Percentiles rank a stretch among this genome's conserved stretches.
These are phyloP conservation scores for Formica aserva DNA, from an alignment of 2,888 invertebrate species.

Conservation along the genomic window DNA sequence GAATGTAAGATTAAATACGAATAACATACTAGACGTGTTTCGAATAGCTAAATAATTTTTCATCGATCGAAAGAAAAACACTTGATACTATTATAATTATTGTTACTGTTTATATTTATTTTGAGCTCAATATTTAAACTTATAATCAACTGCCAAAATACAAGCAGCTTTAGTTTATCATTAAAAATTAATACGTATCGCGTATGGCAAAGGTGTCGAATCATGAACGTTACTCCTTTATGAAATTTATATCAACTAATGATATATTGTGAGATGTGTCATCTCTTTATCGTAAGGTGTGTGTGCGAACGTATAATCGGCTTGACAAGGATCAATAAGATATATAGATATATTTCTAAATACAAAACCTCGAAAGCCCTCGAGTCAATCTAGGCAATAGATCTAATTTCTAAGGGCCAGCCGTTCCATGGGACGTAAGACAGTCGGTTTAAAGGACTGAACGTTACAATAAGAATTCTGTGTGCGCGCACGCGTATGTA, in stretches of 20 bases:
- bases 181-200: background rate
- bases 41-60: background rate
- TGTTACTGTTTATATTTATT: background rate
- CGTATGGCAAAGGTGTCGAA: background rate
- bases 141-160: background rate
- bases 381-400: slow-evolving; percentile 28
- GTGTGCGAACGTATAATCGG: background rate
- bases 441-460: slow-evolving; percentile 36
- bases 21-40: background rate
- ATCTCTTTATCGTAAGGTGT: background rate
- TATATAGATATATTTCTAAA: slow-evolving; percentile 15
- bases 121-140: background rate
- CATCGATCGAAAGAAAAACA: background rate
- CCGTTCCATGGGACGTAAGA: slow-evolving; percentile 9
- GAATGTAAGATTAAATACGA: background rate
- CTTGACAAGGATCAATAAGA: slow-evolving; percentile 8
- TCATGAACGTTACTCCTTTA: background rate
- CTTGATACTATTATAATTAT: background rate
- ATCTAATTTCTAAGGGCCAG: slow-evolving; percentile 32
- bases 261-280: background rate
- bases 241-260: background rate
- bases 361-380: slow-evolving; percentile 2
- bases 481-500: too few species aligned
- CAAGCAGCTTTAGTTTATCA: background rate
- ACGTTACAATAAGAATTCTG: slow-evolving; percentile 32